These are phyloP conservation scores for Cotesia chilonis DNA, from an alignment of 1,140 invertebrate species.

Conservation along the genomic window DNA sequence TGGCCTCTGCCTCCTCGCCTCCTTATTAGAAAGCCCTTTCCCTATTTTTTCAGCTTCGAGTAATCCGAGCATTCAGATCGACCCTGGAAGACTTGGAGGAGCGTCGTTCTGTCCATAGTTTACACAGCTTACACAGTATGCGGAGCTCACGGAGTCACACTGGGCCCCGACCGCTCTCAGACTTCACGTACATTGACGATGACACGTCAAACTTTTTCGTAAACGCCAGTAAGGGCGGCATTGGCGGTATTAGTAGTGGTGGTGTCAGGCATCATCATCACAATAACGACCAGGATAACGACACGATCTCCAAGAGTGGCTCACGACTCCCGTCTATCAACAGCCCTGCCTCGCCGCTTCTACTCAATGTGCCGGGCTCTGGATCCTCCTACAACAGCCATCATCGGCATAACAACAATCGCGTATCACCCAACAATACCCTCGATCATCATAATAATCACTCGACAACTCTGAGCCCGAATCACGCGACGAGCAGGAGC, in stretches of 20 bases:
- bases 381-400: constrained; percentile 52
- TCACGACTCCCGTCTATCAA: constrained; percentile 56
- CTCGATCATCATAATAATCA: constrained; percentile 43
- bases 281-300: constrained; percentile 53
- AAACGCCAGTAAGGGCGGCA: constrained; percentile 54
- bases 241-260: too few species aligned
- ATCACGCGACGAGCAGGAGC: constrained; percentile 52
- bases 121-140: constrained; percentile 94
- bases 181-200: constrained; percentile 93
- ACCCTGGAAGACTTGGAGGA: constrained; percentile 99
- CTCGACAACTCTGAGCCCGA: constrained; percentile 47
- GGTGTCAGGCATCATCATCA: constrained; percentile 51
- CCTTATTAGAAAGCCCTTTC: constrained; percentile 63
- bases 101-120: constrained; percentile 96
- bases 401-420: constrained; percentile 55
- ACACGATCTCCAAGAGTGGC: constrained; percentile 47
- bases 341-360: constrained; percentile 60
- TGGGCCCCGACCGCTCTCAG: constrained; percentile 80
- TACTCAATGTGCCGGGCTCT: constrained; percentile 60
- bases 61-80: constrained; percentile 99
- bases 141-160: constrained; percentile 86
- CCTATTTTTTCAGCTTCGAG: constrained; percentile 95
- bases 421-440: constrained; percentile 51
- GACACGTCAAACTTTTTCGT: constrained; percentile 73
- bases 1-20: constrained; percentile 63